Evolutionary conservation across 2,797 vertebrate genomes (phyloP), one percentile per base, ranked within the genome.

Genomic region (Dipus sagitta): DNA sequence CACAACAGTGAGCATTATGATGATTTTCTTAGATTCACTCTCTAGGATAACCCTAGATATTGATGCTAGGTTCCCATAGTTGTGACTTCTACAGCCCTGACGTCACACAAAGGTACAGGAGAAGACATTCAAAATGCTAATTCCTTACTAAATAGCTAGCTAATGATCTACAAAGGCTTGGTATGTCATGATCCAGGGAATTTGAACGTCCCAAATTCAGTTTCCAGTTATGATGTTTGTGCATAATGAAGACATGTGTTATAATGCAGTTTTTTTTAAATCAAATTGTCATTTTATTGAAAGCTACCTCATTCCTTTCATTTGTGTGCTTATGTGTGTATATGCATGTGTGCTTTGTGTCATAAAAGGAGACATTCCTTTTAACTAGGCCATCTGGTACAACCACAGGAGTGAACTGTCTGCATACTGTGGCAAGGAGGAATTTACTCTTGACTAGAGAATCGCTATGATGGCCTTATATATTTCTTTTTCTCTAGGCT

Each of bases 371-470:
- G 70, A 90, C 64, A 92, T 76, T 86, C 65, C 34, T 94, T 94
- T 70, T 64, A 91, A 71, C 71, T 17, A 85, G 60, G 11, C 60
- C 90, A 54, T 80, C 88, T 92, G 64, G 60, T 67, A 34, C 78
- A 89, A 91, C 32, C 20, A 64, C 21, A 85, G 14, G 4, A 30
- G 58, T 80, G 65, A 76, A 28, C 65, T 78, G n/a, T 78, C 67
- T 92, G 91, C 70, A 68, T 32, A 42, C n/a, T 92, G 62, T 90
- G 71, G 28, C 54, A 26, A 87, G 82, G 92, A 89, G 70, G n/a
- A 75, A 85, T 87, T 82, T 92, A 81, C 68, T 82, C 81, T 84
- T 3, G 12, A 58, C 52, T 75, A 42, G 11, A 67, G 65, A 64
- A 78, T n/a, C 32, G 17, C 34, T 67, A 23, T 47, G 30, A 52